phyloP scores from a whole-genome alignment of 2,797 vertebrate species.

The Atherinosoma microstoma region DNA sequence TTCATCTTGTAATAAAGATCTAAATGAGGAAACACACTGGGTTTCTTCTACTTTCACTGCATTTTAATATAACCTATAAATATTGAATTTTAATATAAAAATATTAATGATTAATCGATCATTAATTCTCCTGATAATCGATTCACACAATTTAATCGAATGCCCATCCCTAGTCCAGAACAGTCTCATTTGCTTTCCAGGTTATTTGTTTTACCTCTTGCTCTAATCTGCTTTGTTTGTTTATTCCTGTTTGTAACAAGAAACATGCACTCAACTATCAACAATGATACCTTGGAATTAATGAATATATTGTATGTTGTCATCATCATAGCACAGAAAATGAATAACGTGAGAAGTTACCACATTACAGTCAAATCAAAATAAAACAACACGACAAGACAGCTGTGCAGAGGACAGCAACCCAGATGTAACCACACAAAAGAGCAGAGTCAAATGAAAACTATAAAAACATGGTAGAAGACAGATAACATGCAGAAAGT shows the following conservation, averaged over 20 bases:
- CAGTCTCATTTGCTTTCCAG: conserved; percentile 5
- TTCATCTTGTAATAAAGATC: no score
- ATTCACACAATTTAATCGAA: no score
- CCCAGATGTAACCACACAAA: not conserved
- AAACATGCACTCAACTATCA: not conserved
- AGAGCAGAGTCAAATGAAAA: not conserved
- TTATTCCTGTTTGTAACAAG: not conserved
- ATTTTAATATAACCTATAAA: no score
- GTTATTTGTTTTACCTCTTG: conserved; percentile 12
- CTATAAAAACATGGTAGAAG: not conserved
- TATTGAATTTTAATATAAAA: no score
- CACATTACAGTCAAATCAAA: not conserved
- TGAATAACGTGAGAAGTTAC: not conserved
- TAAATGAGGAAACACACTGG: no score
- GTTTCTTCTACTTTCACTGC: no score
- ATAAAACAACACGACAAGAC: not conserved
- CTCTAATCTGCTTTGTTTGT: not conserved
- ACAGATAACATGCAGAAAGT: not conserved
- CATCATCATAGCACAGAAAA: not conserved
- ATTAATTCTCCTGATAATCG: no score
- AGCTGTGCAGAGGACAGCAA: not conserved
- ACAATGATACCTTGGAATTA: not conserved
- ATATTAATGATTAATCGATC: no score
- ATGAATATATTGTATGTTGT: not conserved
- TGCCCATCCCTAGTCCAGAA: not conserved